Conservation (phyloP, 2,797 vertebrate genomes). For the Gallinago solitaria region DNA sequence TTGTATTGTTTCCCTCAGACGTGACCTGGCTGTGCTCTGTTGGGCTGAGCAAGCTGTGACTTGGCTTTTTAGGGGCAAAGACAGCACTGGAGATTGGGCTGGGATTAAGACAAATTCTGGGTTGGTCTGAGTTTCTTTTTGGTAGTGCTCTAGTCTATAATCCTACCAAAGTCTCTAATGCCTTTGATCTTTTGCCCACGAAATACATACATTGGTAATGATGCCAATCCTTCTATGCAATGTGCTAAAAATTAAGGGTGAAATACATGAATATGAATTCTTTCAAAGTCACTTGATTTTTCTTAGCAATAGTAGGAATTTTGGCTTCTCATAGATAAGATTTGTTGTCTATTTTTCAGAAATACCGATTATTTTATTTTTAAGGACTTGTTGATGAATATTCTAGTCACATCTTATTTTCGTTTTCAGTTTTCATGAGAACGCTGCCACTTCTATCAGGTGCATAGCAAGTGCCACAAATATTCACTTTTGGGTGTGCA, state of each 20-base stretch:
- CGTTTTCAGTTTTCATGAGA: neutral
- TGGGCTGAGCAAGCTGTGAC: neutral
- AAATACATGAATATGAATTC: neutral
- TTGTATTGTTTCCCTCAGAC: neutral
- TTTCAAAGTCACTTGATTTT: neutral
- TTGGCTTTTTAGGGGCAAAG: neutral
- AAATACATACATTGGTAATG: neutral
- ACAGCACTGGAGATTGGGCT: neutral
- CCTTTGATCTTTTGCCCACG: neutral
- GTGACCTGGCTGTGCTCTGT: neutral
- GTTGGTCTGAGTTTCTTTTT: neutral
- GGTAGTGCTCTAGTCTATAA: neutral
- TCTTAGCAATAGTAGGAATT: neutral
- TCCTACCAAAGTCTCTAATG: neutral
- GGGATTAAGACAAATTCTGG: fast-evolving
- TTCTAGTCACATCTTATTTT: neutral
- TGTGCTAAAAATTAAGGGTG: neutral
- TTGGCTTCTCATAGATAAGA: neutral
- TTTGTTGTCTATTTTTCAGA: neutral
- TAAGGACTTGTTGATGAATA: neutral
- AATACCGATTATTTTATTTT: neutral
- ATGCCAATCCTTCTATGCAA: neutral
- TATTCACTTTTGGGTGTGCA: neutral
- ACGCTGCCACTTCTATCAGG: neutral
- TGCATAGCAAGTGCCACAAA: neutral